phyloP scores from a whole-genome alignment of 2,797 vertebrate genomes.

The Hypotaenidia okinawae region DNA sequence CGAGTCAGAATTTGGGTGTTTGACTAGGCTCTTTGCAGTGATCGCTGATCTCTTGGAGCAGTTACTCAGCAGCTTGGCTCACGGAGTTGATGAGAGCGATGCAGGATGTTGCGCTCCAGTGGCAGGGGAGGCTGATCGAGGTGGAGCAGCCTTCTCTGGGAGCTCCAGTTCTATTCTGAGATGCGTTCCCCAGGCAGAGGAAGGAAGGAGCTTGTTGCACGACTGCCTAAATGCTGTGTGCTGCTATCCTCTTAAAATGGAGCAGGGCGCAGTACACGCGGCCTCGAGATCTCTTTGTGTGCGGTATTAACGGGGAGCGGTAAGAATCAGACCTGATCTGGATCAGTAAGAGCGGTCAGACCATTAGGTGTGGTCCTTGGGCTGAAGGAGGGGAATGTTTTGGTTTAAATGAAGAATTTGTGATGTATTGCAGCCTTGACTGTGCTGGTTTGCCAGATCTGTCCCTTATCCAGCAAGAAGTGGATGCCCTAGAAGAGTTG shows the following conservation, averaged over 20 bases:
- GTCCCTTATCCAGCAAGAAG: constrained; percentile 95
- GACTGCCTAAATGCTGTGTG: not conserved
- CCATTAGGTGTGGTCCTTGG: not conserved
- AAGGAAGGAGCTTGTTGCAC: not conserved
- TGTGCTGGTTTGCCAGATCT: constrained; percentile 84
- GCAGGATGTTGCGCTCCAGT: not conserved
- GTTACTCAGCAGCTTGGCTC: constrained; percentile 1
- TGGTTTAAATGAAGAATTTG: not conserved
- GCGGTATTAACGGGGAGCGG: not conserved
- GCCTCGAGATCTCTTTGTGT: not conserved
- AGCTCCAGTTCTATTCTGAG: not conserved
- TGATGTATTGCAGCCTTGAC: constrained; percentile 74
- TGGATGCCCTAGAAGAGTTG: constrained; percentile 95
- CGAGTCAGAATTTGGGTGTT: not conserved
- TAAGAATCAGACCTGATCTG: not conserved
- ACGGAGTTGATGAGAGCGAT: not conserved
- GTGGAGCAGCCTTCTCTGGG: not conserved
- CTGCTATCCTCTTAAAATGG: not conserved
- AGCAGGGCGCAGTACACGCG: not conserved
- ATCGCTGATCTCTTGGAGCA: not conserved
- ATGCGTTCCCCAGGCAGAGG: not conserved
- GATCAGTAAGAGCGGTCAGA: not conserved
- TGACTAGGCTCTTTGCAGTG: not conserved
- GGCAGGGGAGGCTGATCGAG: not conserved
- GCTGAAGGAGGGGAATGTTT: not conserved